Evolutionary conservation across 2,113 vertebrate genomes (phyloP).

Genomic region (Myxocyprinus asiaticus): DNA sequence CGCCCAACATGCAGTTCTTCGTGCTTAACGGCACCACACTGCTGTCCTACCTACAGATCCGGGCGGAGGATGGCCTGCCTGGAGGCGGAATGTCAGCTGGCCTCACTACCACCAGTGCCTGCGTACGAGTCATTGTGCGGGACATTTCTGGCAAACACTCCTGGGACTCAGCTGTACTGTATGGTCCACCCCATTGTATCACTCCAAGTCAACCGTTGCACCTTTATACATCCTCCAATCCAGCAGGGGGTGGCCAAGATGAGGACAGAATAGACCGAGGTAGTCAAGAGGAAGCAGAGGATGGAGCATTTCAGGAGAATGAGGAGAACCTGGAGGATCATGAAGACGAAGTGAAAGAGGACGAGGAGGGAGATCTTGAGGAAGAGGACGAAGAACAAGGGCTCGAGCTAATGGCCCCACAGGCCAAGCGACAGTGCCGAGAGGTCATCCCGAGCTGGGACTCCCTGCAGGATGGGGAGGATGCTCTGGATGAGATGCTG

Average conservation of each 20-base stretch:
- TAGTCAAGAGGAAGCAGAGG: conserved; percentile 64
- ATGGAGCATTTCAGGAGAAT: conserved; percentile 53
- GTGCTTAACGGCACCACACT: conserved; percentile 92
- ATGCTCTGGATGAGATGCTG: conserved; percentile 93
- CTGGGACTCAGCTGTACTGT: conserved; percentile 95
- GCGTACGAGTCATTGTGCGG: conserved; percentile 91
- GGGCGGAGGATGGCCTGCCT: conserved; percentile 87
- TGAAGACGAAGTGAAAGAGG: conserved; percentile 43
- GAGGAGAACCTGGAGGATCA: conserved; percentile 48
- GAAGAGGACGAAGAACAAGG: conserved; percentile 67
- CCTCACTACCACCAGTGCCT: conserved; percentile 87
- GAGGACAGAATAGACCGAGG: conserved; percentile 68
- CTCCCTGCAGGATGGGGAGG: conserved; percentile 88
- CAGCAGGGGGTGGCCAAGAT: conserved; percentile 49
- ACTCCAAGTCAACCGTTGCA: conserved; percentile 58
- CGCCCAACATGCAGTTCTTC: conserved; percentile 96
- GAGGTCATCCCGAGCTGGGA: conserved; percentile 94
- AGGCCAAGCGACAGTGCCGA: conserved; percentile 85
- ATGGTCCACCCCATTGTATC: conserved; percentile 81
- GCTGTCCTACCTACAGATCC: conserved; percentile 87
- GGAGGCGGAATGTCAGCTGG: conserved; percentile 93
- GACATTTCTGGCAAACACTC: conserved; percentile 97
- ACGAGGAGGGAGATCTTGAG: conserved; percentile 42
- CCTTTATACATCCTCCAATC: conserved; percentile 49
- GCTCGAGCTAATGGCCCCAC: conserved; percentile 79